phyloP scores from a whole-genome alignment of 2,888 invertebrate species.

The Rhogogaster chlorosoma region DNA sequence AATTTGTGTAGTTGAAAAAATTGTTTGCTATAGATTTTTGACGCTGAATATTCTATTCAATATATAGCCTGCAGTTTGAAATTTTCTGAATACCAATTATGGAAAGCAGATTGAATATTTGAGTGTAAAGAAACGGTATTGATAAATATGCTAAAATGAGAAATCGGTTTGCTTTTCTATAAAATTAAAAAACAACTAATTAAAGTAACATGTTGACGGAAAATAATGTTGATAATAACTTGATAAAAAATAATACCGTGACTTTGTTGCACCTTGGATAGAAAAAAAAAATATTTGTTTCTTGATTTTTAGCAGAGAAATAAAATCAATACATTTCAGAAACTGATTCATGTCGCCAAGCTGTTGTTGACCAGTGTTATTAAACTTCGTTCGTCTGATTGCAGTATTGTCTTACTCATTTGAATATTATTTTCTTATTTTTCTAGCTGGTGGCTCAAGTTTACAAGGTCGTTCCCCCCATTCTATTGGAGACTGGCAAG shows the following conservation, averaged over 20 bases:
- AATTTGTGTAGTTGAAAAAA: not conserved
- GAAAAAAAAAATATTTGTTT: not conserved
- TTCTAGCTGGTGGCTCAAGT: constrained; percentile 90
- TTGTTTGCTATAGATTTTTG: not conserved
- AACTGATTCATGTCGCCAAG: not conserved
- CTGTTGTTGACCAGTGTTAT: not conserved
- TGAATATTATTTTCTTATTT: constrained; percentile 51
- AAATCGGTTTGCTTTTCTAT: not conserved
- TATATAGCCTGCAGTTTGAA: no score
- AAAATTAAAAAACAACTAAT: not conserved
- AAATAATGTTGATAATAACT: not conserved
- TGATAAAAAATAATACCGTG: not conserved
- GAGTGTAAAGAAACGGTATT: no score
- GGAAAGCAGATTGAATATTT: not conserved
- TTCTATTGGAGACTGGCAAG: constrained; percentile 95
- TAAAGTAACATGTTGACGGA: not conserved
- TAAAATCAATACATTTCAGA: not conserved
- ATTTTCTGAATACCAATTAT: not conserved
- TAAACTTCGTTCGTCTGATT: not conserved
- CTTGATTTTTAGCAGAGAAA: not conserved
- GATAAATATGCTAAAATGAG: not conserved
- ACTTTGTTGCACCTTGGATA: not conserved
- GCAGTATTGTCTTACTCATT: not conserved
- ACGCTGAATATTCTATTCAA: not conserved
- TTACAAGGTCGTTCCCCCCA: constrained; percentile 95